Conservation (phyloP, 2,113 vertebrate species). For the Entomyzon cyanotis region DNA sequence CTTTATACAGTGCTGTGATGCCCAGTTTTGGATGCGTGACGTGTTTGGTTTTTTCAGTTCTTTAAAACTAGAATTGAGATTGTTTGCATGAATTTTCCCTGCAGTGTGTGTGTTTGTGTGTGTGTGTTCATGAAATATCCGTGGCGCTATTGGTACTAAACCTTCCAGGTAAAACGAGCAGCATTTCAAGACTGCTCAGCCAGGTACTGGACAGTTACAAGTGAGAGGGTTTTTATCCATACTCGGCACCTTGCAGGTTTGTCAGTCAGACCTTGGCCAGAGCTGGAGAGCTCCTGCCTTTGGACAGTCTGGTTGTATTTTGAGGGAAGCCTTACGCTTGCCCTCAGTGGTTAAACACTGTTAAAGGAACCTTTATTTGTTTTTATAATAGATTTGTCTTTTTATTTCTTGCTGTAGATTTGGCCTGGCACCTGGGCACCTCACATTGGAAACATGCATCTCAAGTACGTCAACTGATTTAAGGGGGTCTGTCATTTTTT, state of each 20-base stretch:
- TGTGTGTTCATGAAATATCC: neutral
- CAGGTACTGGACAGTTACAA: neutral
- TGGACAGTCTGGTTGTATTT: neutral
- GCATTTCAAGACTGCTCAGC: neutral
- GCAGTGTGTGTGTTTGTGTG: neutral
- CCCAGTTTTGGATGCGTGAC: neutral
- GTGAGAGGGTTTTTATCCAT: neutral
- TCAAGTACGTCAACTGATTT: slow-evolving; percentile 99
- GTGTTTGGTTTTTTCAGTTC: neutral
- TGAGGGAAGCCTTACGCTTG: neutral
- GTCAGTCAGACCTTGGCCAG: neutral
- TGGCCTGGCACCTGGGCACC: slow-evolving; percentile 99
- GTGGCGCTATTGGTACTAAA: neutral
- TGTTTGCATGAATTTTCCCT: neutral
- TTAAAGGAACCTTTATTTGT: slow-evolving; percentile 62
- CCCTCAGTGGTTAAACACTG: neutral
- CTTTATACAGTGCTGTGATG: neutral
- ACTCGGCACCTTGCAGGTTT: neutral
- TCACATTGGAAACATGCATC: slow-evolving; percentile 97
- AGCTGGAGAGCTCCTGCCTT: neutral
- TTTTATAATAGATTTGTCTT: slow-evolving; percentile 71
- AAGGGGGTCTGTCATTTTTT: slow-evolving; percentile 76
- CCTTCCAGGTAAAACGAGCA: neutral
- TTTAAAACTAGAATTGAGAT: neutral
- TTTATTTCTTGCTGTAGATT: slow-evolving; percentile 87